A percentile compares a stretch with the other conserved stretches of the same genome.
These are phyloP conservation scores for Rosalia funebris DNA, from an alignment of 2,888 invertebrate species.

Conservation along the genomic window DNA sequence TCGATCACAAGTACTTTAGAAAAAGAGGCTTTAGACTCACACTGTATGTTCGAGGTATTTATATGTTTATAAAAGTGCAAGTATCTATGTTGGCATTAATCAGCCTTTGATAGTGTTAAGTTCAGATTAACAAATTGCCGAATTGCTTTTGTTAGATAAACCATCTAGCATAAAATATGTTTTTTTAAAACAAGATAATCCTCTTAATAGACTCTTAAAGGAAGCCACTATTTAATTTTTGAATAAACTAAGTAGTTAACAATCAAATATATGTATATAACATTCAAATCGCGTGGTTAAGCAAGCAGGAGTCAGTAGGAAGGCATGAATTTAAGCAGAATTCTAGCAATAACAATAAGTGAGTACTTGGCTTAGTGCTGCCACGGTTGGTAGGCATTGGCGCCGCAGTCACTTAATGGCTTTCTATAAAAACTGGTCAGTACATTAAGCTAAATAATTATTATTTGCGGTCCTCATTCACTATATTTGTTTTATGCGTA, in stretches of 20 bases:
- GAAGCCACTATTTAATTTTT: slow-evolving; percentile 19
- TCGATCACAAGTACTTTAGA: no score
- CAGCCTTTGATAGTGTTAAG: no score
- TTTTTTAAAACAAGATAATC: no score
- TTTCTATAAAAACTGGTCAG: slow-evolving; percentile 38
- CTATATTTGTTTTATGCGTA: slow-evolving; percentile 29
- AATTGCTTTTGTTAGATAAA: no score
- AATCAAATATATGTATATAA: neutral
- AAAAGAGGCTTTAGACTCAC: no score
- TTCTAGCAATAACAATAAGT: slow-evolving; percentile 22
- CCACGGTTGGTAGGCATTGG: slow-evolving; percentile 34
- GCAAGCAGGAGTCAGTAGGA: slow-evolving; percentile 21
- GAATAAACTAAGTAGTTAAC: no score
- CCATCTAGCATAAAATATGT: no score
- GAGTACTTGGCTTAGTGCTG: slow-evolving; percentile 26
- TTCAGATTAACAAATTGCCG: no score
- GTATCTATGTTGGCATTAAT: no score
- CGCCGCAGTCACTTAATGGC: slow-evolving; percentile 36
- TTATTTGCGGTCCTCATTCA: slow-evolving; percentile 42
- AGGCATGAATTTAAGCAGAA: slow-evolving; percentile 12
- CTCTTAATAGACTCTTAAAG: slow-evolving; percentile 3
- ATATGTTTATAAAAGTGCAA: no score
- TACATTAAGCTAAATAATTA: slow-evolving; percentile 44
- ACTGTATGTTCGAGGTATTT: no score
- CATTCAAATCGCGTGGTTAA: slow-evolving; percentile 22